Evolutionary conservation across 2,797 vertebrate genomes (phyloP), one percentile per base, ranked within the genome.

Genomic region (Sitta carolinensis): DNA sequence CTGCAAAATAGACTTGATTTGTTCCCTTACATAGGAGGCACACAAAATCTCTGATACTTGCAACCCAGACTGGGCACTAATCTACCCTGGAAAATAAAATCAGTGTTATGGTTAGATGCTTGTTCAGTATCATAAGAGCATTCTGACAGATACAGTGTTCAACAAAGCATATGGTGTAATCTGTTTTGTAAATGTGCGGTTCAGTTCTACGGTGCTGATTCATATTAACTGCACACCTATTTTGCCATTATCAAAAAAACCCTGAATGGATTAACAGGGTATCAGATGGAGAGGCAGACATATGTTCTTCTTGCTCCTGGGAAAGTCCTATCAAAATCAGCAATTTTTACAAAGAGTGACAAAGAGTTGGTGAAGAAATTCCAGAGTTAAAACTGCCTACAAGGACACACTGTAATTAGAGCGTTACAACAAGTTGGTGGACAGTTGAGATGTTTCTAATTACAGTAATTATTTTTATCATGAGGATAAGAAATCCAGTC

Each of bases 1-100:
- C 79, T 72, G 66, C 80, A 73, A 97, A 97, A n/a, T 38, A 88
- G 74, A 70, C 12, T 26, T 13, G 18, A 36, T n/a, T 13, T 69
- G 12, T 48, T 58, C 27, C 45, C 48, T 29, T 62, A 25, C 7
- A 3, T 3, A 3, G 75, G 43, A 30, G 2, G 12, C 25, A 36
- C 22, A 27, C 5, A 10, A 32, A 59, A 21, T 10, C 5, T 17
- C 30, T 32, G 23, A 50, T 13, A 50, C 32, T 10, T 52, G 34
- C 1, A 2, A 43, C 21, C 45, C 6, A 23, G 29, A 13, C 32
- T 17, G 15, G 8, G 36, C 30, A 26, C 20, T 69, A 19, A 69
- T 48, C n/a, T 40, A 34, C 27, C 15, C 7, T 13, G 30, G 18
- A 57, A 43, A 68, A 80, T 30, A 59, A 75, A 76, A 76, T 40